These are phyloP conservation scores for Connochaetes taurinus DNA, from an alignment of 2,113 vertebrate genomes.

Conservation along the genomic window DNA sequence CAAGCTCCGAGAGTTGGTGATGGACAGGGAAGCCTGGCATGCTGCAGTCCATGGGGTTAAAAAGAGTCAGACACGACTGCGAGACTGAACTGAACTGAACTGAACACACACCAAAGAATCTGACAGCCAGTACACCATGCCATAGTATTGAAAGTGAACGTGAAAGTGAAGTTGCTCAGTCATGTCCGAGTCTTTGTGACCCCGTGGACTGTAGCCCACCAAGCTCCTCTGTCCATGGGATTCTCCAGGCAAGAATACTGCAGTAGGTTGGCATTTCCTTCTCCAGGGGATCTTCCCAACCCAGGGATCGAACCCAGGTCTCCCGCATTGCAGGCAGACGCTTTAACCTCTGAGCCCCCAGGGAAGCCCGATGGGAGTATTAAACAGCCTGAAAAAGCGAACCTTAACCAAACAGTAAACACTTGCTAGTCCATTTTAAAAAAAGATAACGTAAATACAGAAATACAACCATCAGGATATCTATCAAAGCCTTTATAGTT, in stretches of 20 bases:
- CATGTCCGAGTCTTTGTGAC: fast-evolving
- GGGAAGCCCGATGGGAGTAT: too few relatives aligned
- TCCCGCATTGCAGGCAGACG: too few relatives aligned
- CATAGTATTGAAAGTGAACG: too few relatives aligned
- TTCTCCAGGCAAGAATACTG: too few relatives aligned
- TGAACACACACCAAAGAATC: background rate
- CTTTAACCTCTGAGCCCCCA: too few relatives aligned
- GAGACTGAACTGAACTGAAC: background rate
- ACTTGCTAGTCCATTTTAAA: background rate
- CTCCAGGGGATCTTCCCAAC: too few relatives aligned
- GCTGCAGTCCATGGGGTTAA: background rate
- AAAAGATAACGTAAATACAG: background rate
- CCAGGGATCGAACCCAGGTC: too few relatives aligned
- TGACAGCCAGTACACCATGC: background rate
- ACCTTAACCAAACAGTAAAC: background rate
- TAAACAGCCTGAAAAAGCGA: background rate
- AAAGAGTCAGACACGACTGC: background rate
- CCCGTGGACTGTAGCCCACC: too few relatives aligned
- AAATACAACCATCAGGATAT: background rate
- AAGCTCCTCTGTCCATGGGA: too few relatives aligned
- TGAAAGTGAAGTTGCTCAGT: too few relatives aligned
- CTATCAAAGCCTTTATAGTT: background rate
- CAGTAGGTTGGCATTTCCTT: too few relatives aligned
- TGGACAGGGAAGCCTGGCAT: background rate
- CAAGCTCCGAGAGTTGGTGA: background rate